These are phyloP conservation scores for Vimba vimba DNA, from an alignment of 2,113 vertebrate species.

Conservation along the genomic window DNA sequence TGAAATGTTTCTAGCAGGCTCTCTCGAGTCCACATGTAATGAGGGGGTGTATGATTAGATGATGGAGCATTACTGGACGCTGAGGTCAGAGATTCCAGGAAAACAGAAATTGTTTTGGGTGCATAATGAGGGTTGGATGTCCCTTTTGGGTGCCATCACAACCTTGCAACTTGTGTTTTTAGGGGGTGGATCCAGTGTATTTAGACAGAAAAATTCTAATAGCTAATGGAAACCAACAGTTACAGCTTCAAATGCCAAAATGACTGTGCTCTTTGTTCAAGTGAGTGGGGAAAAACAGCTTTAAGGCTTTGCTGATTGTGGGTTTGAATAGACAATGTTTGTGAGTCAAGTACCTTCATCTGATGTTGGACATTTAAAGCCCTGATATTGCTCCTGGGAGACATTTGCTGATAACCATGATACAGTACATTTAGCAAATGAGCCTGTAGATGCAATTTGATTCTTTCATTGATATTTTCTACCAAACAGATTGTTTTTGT, in stretches of 20 bases:
- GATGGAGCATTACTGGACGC: conserved; percentile 31
- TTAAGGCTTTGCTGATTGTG: conserved; percentile 10
- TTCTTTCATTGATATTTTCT: conserved; percentile 25
- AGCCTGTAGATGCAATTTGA: conserved; percentile 32
- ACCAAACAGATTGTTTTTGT: neutral
- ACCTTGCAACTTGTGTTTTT: conserved; percentile 9
- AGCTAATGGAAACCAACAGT: conserved; percentile 35
- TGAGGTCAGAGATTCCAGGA: conserved; percentile 42
- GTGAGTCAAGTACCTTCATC: conserved; percentile 24
- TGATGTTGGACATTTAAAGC: conserved; percentile 16
- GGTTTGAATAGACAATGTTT: conserved; percentile 31
- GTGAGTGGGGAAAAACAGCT: conserved; percentile 23
- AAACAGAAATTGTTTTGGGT: conserved; percentile 23
- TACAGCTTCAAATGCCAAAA: conserved; percentile 19
- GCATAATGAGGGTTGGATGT: conserved; percentile 25
- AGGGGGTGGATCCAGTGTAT: conserved; percentile 16
- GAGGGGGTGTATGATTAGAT: conserved; percentile 38
- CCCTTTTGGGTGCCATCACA: conserved; percentile 12
- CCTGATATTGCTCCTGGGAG: conserved; percentile 5
- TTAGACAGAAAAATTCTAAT: neutral
- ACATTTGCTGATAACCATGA: conserved; percentile 26
- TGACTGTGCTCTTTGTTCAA: conserved; percentile 27
- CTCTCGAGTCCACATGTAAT: neutral
- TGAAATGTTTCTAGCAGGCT: conserved; percentile 20
- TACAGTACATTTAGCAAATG: conserved; percentile 45